phyloP scores from a whole-genome alignment of 2,888 invertebrate species.

The Alloscopus bannaensis region DNA sequence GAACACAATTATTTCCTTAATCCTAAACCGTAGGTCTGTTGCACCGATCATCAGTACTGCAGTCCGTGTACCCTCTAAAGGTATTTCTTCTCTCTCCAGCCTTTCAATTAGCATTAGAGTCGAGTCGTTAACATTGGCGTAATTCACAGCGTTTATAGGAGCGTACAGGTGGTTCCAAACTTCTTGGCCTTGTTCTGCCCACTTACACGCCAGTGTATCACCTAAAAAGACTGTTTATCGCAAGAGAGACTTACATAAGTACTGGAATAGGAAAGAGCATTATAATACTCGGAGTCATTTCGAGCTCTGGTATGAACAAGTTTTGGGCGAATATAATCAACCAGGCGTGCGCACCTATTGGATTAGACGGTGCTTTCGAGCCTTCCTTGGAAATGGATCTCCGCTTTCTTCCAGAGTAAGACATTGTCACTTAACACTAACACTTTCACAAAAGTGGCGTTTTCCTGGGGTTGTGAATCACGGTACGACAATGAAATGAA shows the following conservation, averaged over 20 bases:
- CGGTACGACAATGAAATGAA: no score
- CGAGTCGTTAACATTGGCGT: slow-evolving; percentile 57
- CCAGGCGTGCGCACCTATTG: no score
- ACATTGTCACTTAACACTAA: background rate
- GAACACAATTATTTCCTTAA: slow-evolving; percentile 58
- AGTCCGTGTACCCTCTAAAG: slow-evolving; percentile 45
- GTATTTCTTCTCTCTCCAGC: slow-evolving; percentile 60
- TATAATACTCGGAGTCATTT: no score
- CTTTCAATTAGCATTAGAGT: slow-evolving; percentile 61
- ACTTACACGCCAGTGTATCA: slow-evolving; percentile 53
- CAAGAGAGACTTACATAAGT: no score
- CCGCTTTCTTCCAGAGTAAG: slow-evolving; percentile 35
- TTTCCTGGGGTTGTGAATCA: no score
- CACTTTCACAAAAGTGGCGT: no score
- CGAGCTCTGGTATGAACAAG: no score
- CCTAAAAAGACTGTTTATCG: slow-evolving; percentile 59
- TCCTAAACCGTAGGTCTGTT: slow-evolving; percentile 54
- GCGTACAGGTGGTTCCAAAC: slow-evolving; percentile 59
- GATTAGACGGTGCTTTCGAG: slow-evolving; percentile 31
- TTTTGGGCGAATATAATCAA: no score
- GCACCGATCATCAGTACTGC: slow-evolving; percentile 60
- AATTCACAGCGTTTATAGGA: slow-evolving; percentile 54
- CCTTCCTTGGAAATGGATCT: slow-evolving; percentile 57
- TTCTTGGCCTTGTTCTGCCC: slow-evolving; percentile 48
- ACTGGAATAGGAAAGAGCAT: no score